Evolutionary conservation across 53 echinoderm and acorn worm species (phyloP).

Genomic region (Astropecten irregularis): DNA sequence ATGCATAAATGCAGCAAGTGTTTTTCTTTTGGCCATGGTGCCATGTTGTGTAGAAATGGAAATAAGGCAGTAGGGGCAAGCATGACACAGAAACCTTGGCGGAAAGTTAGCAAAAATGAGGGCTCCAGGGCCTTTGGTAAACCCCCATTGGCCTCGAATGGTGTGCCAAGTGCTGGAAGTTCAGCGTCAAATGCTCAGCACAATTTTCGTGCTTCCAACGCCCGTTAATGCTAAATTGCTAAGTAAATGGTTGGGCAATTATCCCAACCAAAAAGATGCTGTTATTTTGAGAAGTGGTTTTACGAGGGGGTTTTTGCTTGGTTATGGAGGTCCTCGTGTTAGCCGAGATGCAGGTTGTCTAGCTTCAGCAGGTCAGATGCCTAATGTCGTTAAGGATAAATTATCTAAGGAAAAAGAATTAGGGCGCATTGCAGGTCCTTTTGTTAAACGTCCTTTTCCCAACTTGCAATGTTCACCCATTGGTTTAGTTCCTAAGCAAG

Average conservation of each 20-base stretch:
- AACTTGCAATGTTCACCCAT: slow-evolving; percentile 37
- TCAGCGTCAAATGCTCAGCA: slow-evolving; percentile 7
- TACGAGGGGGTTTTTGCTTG: slow-evolving; percentile 10
- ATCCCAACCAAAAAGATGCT: slow-evolving; percentile 21
- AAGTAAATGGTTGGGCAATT: background rate
- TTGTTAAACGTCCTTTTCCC: slow-evolving; percentile 29
- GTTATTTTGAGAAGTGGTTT: background rate
- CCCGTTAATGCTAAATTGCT: background rate
- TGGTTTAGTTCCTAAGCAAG: slow-evolving; percentile 42
- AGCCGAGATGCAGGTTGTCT: slow-evolving; percentile 1
- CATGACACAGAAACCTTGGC: slow-evolving; percentile 1
- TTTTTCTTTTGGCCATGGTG: background rate
- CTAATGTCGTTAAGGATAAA: slow-evolving; percentile 14
- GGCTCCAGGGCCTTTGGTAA: background rate
- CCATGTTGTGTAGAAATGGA: too few species aligned
- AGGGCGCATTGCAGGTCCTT: slow-evolving; percentile 46
- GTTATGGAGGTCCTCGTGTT: slow-evolving; percentile 10
- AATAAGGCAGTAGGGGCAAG: background rate
- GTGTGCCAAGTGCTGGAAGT: background rate
- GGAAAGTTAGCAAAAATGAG: background rate
- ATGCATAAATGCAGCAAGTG: slow-evolving; percentile 2
- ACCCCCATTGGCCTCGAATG: background rate
- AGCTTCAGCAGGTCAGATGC: background rate
- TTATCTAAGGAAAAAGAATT: slow-evolving; percentile 11
- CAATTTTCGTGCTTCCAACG: slow-evolving; percentile 10